A percentile compares a stretch with the other conserved stretches of the same genome.
These are phyloP conservation scores for Euleptes europaea DNA, from an alignment of 2,113 vertebrate species.

Conservation along the genomic window DNA sequence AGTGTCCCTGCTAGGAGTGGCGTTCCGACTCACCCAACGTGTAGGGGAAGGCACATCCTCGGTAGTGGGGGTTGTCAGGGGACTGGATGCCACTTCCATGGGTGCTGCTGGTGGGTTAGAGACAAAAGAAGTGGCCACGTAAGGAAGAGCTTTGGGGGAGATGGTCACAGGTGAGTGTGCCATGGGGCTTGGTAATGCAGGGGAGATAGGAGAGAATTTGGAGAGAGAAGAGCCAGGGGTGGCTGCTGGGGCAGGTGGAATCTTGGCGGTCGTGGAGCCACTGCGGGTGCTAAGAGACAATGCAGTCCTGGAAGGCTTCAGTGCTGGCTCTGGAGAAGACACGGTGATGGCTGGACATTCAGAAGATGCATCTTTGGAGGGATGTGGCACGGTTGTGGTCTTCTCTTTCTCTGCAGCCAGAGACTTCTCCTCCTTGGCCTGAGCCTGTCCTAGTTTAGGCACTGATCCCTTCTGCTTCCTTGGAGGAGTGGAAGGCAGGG, in stretches of 20 bases:
- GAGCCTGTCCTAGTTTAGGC: constrained; percentile 13
- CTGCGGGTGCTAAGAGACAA: background rate
- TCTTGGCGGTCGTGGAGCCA: constrained; percentile 41
- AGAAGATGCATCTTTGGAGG: background rate
- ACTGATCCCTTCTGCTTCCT: constrained; percentile 62
- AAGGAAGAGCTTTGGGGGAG: constrained; percentile 48
- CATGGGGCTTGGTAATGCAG: background rate
- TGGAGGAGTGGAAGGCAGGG: constrained; percentile 50
- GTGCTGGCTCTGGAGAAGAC: constrained; percentile 44
- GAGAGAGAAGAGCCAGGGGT: constrained; percentile 27
- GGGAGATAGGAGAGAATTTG: constrained; percentile 13
- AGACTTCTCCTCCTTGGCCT: accelerated
- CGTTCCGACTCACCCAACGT: constrained; percentile 74
- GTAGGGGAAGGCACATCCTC: constrained; percentile 43
- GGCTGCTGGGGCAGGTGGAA: background rate
- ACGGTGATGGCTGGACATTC: constrained; percentile 24
- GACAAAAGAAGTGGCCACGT: constrained; percentile 79
- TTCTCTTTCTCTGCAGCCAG: constrained; percentile 3
- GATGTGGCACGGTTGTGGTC: background rate
- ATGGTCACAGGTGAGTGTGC: constrained; percentile 40
- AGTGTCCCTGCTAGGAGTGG: constrained; percentile 72
- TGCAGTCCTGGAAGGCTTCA: constrained; percentile 49
- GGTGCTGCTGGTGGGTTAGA: constrained; percentile 68
- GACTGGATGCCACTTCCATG: constrained; percentile 35
- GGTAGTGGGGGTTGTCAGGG: constrained; percentile 31